Evolutionary conservation across 2,797 vertebrate genomes (phyloP), one percentile per base, ranked within the genome.

Genomic region (Bradypodion pumilum): DNA sequence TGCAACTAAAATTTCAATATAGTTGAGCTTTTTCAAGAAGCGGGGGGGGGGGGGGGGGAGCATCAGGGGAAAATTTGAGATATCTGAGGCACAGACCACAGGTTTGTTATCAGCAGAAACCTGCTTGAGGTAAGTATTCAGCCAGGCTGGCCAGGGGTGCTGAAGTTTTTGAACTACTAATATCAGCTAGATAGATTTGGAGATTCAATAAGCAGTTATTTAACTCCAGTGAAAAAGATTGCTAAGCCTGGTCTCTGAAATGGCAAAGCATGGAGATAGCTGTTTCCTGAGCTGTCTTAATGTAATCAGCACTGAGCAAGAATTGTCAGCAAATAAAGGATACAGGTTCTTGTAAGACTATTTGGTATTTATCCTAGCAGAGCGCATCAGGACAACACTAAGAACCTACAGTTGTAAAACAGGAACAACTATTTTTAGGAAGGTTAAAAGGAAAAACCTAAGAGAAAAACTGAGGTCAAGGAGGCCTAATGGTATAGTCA

Each of bases 21-120:
- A 89, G 56, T 76, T 87, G 56, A 88, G 72, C 66, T 85, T 90
- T 90, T 80, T 86, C 78, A 87, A 86, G 68, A 27, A 73, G 85
- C 44, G 60, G 83, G 87, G 72, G 52, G 87, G 86, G 68, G 27
- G 65, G 85, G 42, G 56, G 82, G 86, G 69, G 52, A 72, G 62
- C 19, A 81, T 60, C 66, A 86, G 44, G 56, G 85, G 89, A 32
- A 89, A 90, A 85, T 74, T 74, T 85, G 76, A 86, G 66, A 63
- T 40, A 66, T 19, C 89, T 0, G 0, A 85, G 80, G 90, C 35
- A 85, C 74, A 85, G 78, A n/a, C 85, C 80, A 76, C 49, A 86
- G 21, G 80, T 52, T 8, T 72, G 62, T 66, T 63, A 85, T 70
- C 82, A 65, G 35, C 56, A 86, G 23, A 78, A 81, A 89, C 86